Evolutionary conservation across 2,797 vertebrate genomes (phyloP), one percentile per base, ranked within the genome.

Genomic region (Mareca strepera): DNA sequence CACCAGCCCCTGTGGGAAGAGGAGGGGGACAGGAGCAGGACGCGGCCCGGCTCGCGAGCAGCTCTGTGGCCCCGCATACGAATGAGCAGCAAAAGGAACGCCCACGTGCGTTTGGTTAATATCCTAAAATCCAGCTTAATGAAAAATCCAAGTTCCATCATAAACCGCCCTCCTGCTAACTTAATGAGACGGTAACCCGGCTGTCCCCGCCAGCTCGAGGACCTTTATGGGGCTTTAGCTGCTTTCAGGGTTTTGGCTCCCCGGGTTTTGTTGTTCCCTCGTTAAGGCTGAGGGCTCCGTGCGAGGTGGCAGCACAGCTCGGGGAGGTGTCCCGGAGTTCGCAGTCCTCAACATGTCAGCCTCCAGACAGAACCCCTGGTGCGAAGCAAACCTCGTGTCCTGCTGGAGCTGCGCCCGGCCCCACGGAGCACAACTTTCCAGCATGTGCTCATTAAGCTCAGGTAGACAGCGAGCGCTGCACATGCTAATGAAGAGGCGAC

Each of bases 401-500:
- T 41, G 7, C 44, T 62, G 26, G 59, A 86, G 63, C 66, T 85
- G 88, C 63, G 59, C 31, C 59, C 48, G 69, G 79, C 50, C 39
- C 86, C 73, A 77, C 67, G 80, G 88, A 93, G 48, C 86, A 56
- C 48, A 92, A 85, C 48, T 87, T 91, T 77, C 93, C 68, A 82
- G 86, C 25, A 2, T 55, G 78, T 33, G 78, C 58, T 91, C 72
- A 50, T 15, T 77, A 66, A 82, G 87, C 89, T 87, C 75, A 3
- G 1, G 82, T 87, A 87, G 93, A 90, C 69, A 81, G 62, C 62
- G 82, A 94, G 92, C 35, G 69, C 78, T 85, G 37, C 56, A 68
- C 73, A 76, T 85, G 88, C 92, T 95, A 96, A 95, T 89, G 92
- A 94, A 81, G 69, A 87, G 62, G 86, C 46, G 90, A 85, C 75